phyloP scores from a whole-genome alignment of 2,888 invertebrate genomes.

The Campaea margaritaria region DNA sequence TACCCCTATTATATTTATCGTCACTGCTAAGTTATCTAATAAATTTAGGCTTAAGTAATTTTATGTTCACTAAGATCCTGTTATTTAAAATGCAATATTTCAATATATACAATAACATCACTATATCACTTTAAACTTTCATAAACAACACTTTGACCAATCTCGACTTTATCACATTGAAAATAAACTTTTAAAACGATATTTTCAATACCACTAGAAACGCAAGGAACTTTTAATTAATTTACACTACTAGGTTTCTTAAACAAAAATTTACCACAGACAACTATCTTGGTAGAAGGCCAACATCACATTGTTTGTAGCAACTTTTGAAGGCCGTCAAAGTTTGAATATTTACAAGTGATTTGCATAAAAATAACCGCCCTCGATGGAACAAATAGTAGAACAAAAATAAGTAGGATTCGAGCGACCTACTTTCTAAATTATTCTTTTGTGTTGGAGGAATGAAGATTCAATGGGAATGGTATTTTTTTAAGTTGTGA shows the following conservation, averaged over 20 bases:
- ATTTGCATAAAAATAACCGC: constrained; percentile 77
- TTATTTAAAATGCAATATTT: too few species aligned
- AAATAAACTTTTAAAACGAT: background rate
- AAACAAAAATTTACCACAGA: constrained; percentile 35
- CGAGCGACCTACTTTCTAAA: constrained; percentile 73
- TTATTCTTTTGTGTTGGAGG: constrained; percentile 48
- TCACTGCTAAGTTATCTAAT: too few species aligned
- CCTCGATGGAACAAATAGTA: constrained; percentile 47
- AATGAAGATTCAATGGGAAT: background rate
- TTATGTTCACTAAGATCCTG: too few species aligned
- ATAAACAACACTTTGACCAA: too few species aligned
- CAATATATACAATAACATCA: too few species aligned
- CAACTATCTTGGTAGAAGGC: constrained; percentile 49
- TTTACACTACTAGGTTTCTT: too few species aligned
- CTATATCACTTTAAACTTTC: too few species aligned
- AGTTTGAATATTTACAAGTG: constrained; percentile 51
- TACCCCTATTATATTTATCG: too few species aligned
- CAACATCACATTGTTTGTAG: constrained; percentile 54
- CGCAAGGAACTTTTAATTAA: background rate
- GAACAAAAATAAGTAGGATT: constrained; percentile 50
- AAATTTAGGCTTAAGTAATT: too few species aligned
- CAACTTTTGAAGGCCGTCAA: constrained; percentile 43
- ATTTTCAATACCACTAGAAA: background rate
- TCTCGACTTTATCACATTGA: too few species aligned
- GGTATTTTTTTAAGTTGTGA: background rate